These are phyloP conservation scores for Etheostoma spectabile DNA, from an alignment of 2,113 vertebrate species.

Conservation along the genomic window DNA sequence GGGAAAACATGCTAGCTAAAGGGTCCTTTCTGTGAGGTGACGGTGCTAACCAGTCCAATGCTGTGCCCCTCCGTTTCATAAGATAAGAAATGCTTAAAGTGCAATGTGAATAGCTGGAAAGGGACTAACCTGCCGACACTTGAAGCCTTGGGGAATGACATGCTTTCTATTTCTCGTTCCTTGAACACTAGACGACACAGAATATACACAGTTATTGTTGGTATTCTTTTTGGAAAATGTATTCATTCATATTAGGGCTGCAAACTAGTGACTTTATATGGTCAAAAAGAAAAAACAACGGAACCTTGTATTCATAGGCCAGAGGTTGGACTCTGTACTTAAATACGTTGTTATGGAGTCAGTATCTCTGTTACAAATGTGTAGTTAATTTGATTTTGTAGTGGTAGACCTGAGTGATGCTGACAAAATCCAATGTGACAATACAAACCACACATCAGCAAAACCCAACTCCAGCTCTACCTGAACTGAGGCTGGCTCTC, in stretches of 20 bases:
- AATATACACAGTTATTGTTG: slow-evolving; percentile 22
- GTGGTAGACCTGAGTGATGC: neutral
- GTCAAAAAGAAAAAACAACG: neutral
- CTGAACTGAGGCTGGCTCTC: slow-evolving; percentile 79
- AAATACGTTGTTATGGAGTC: neutral
- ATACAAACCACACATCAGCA: neutral
- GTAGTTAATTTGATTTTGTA: neutral
- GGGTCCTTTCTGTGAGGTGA: neutral
- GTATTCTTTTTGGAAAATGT: too few species aligned
- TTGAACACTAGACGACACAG: slow-evolving; percentile 74
- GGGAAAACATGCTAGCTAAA: neutral
- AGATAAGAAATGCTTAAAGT: neutral
- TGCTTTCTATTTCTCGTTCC: slow-evolving; percentile 75
- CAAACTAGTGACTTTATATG: neutral
- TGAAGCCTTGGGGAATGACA: slow-evolving; percentile 66
- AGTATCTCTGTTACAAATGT: neutral
- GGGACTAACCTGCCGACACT: slow-evolving; percentile 75
- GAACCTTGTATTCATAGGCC: neutral
- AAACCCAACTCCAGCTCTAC: slow-evolving; percentile 34
- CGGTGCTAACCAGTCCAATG: neutral
- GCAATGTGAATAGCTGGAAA: neutral
- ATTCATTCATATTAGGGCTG: neutral
- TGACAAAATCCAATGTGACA: neutral
- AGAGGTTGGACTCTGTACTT: neutral
- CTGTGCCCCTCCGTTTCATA: neutral